These are phyloP conservation scores for Scopus umbretta DNA, from an alignment of 2,113 vertebrate species.

Conservation along the genomic window DNA sequence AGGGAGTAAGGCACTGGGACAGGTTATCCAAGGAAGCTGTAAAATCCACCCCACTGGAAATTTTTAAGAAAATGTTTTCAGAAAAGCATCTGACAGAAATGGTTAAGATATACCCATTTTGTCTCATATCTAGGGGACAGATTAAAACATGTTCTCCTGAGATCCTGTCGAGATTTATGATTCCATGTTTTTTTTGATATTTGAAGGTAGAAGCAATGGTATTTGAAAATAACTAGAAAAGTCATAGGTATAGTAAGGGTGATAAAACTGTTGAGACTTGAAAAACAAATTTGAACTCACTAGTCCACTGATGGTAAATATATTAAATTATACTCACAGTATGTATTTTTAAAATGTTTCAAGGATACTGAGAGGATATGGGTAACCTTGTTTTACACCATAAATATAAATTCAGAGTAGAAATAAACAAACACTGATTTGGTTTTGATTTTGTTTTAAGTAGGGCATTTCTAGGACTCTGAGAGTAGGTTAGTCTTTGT, in stretches of 20 bases:
- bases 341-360: neutral
- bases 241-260: neutral
- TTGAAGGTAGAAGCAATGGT: neutral
- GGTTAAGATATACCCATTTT: neutral
- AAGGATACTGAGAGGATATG: neutral
- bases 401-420: neutral
- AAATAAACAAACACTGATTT: neutral
- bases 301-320: neutral
- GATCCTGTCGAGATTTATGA: neutral
- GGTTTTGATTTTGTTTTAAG: neutral
- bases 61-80: neutral
- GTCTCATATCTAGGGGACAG: neutral
- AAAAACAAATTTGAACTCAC: neutral
- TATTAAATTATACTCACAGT: neutral
- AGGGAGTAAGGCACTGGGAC: neutral
- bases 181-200: neutral
- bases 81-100: neutral
- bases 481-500: neutral
- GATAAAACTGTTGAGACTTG: neutral
- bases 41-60: neutral
- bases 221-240: conserved; percentile 10
- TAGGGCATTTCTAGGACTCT: neutral
- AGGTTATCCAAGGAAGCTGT: neutral
- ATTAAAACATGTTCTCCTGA: neutral
- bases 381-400: neutral